Evolutionary conservation across 1,140 invertebrate species (phyloP).

Genomic region (Thaumatotibia leucotreta): DNA sequence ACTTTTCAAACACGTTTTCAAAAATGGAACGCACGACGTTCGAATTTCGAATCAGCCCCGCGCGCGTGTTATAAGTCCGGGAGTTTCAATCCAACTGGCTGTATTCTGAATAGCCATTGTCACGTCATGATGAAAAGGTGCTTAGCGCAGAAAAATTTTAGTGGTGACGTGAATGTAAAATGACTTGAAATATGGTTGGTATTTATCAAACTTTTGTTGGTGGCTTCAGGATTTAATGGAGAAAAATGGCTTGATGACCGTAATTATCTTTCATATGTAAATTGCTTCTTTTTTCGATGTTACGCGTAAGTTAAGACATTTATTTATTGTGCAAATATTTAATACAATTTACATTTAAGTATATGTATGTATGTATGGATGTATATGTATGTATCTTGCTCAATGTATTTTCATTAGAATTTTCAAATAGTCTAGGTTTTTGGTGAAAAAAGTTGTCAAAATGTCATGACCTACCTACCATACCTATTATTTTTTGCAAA

Average conservation of each 20-base stretch:
- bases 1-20: background rate
- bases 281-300: no score
- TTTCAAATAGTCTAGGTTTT: no score
- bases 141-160: background rate
- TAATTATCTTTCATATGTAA: background rate
- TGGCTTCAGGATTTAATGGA: background rate
- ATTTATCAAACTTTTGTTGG: background rate
- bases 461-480: no score
- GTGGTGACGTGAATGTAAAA: background rate
- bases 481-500: no score
- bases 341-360: no score
- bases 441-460: no score
- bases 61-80: background rate
- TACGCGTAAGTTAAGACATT: no score
- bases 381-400: no score
- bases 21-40: background rate
- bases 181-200: background rate
- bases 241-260: background rate
- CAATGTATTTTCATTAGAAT: no score
- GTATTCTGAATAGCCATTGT: background rate
- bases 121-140: background rate
- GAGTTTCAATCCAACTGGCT: background rate
- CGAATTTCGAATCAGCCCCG: background rate
- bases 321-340: no score
- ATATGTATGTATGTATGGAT: no score